A percentile compares a stretch with the other conserved stretches of the same genome.
phyloP scores from a whole-genome alignment of 2,113 vertebrate genomes.

The Daphoenositta chrysoptera region DNA sequence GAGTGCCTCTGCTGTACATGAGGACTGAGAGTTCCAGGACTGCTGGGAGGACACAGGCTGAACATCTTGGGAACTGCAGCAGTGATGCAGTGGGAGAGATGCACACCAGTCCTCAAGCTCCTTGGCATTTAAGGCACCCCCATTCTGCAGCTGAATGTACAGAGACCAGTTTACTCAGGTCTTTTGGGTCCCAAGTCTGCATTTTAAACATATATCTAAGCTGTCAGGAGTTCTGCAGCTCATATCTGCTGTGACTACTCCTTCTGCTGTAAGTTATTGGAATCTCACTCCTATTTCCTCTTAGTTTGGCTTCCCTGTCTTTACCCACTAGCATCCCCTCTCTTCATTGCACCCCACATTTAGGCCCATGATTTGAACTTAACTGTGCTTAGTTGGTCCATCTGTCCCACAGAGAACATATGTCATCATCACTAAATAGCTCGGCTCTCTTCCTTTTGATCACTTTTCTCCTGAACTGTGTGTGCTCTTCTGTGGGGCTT shows the following conservation, averaged over 20 bases:
- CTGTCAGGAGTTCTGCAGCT: background rate
- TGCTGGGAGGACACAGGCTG: background rate
- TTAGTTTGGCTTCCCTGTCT: background rate
- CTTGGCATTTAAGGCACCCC: background rate
- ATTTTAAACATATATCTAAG: background rate
- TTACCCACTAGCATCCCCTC: background rate
- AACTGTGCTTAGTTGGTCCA: background rate
- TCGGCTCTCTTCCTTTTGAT: background rate
- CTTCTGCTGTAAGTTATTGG: background rate
- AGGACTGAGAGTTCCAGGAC: background rate
- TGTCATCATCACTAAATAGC: background rate
- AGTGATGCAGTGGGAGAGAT: background rate
- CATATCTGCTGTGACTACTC: background rate
- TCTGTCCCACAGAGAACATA: background rate
- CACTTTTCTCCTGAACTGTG: background rate
- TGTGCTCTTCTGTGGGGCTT: background rate
- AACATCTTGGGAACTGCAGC: background rate
- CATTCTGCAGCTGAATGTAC: background rate
- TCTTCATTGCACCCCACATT: background rate
- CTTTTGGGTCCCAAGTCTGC: background rate
- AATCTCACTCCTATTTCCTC: background rate
- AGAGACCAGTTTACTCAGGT: background rate
- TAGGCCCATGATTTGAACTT: background rate
- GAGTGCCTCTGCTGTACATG: background rate
- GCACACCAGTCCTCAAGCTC: background rate